Evolutionary conservation across 2,888 invertebrate genomes (phyloP), one percentile per base, ranked within the genome.

Genomic region (Eucriotettix oculatus): DNA sequence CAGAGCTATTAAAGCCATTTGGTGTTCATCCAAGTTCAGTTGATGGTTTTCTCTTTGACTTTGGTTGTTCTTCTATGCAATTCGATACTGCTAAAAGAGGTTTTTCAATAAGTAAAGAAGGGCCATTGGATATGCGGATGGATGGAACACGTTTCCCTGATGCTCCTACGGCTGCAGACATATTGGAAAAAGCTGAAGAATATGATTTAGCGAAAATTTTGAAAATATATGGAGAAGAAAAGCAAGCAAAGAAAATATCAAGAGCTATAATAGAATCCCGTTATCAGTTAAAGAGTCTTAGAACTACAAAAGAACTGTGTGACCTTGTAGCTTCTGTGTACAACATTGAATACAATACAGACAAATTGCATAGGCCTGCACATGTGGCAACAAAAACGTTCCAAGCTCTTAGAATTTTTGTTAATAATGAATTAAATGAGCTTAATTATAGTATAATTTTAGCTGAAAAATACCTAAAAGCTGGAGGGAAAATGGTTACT

Each of bases 1-100:
- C 89, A 3, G 63, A 72, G 0, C 73, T 93, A 14, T 72, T 96
- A 16, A 74, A 78, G 66, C 67, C 74, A 1, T 71, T 79, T 17
- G 76, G 79, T 42, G 74, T 90, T n/a, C 69, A 71, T 41, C 79
- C 79, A 62, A 81, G 81, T 60, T 82, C 84, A 58, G 76, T 97
- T 43, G 94, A 96, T 77, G 91, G 88, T 0, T 83, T 95, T 60
- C 71, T 97, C 29, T 91, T 95, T 75, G 96, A 97, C 75, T 87
- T 90, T 72, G 97, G 97, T 10, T 90, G 90, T 69, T 96, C 96
- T 0, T 94, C 95, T 1, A 94, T 96, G 92, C 97, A 97, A 73
- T 85, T 94, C 71, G 90, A 95, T 70, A 78, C 78, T 65, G 80
- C 84, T 0, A 78, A 80, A 16, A 79, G 97, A 68, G 97, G 97